These are phyloP conservation scores for Melanocharis versteri DNA, from an alignment of 2,113 vertebrate genomes.

Conservation along the genomic window DNA sequence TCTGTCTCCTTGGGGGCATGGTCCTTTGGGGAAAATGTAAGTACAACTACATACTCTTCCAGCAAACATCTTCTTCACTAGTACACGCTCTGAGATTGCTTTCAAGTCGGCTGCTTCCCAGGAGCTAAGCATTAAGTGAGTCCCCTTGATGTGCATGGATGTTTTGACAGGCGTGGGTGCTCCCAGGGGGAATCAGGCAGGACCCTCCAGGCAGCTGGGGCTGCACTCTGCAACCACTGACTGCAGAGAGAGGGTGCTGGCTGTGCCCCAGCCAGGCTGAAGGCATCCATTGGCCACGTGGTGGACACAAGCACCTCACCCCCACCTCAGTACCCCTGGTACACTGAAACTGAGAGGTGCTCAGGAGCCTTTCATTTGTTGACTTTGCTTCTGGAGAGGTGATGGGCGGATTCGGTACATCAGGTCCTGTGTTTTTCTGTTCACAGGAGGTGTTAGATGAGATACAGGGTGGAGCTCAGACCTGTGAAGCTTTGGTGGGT, in stretches of 20 bases:
- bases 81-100: neutral
- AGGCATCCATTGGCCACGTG: too few relatives aligned
- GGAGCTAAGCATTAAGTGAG: neutral
- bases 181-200: neutral
- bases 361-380: neutral
- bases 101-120: neutral
- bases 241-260: neutral
- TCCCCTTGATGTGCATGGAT: neutral
- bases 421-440: neutral
- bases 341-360: neutral
- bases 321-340: neutral
- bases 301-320: neutral
- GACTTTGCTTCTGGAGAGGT: neutral
- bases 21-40: neutral
- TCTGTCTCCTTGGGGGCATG: neutral
- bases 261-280: neutral
- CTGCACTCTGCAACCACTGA: rapidly evolving
- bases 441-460: neutral
- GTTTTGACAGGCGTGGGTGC: neutral
- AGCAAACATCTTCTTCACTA: neutral
- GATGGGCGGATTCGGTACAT: neutral
- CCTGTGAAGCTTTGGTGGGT: neutral
- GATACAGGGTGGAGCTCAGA: neutral
- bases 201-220: neutral
- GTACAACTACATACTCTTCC: neutral